Conservation (phyloP, 2,797 vertebrate species). For the Rhadinocentrus ornatus region DNA sequence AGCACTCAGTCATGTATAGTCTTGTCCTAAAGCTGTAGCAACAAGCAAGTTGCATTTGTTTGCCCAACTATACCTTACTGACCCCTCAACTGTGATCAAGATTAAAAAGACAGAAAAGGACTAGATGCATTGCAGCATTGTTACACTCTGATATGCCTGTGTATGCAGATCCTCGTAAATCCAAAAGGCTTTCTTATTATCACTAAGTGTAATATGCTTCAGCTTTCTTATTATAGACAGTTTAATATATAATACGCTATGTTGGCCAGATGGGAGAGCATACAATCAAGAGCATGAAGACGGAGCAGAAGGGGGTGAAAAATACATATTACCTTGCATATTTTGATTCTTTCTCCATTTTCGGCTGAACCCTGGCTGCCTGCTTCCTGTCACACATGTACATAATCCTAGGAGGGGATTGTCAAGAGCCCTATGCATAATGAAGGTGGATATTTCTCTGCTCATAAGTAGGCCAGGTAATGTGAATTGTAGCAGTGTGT, state of each 20-base stretch:
- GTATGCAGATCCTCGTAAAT: conserved; percentile 54
- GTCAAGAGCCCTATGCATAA: conserved; percentile 71
- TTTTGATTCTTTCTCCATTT: conserved; percentile 53
- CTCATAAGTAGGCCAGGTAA: conserved; percentile 57
- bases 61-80: not conserved
- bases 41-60: conserved; percentile 27
- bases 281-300: conserved; percentile 29
- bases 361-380: conserved; percentile 45
- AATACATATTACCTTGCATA: conserved; percentile 54
- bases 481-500: conserved; percentile 59
- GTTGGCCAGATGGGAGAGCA: conserved; percentile 27
- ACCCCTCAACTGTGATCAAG: conserved; percentile 16
- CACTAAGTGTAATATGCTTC: conserved; percentile 67
- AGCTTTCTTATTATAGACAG: conserved; percentile 72
- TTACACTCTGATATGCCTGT: conserved; percentile 50
- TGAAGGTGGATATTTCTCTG: conserved; percentile 67
- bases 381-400: conserved; percentile 57
- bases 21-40: conserved; percentile 10
- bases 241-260: conserved; percentile 66
- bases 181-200: conserved; percentile 65
- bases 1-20: conserved; percentile 11
- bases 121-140: conserved; percentile 25
- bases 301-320: not conserved
- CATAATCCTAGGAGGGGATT: conserved; percentile 74
- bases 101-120: conserved; percentile 9